Evolutionary conservation across 2,113 vertebrate species (phyloP), one percentile per base, ranked within the genome.

Genomic region (Actenoides lindsayi): DNA sequence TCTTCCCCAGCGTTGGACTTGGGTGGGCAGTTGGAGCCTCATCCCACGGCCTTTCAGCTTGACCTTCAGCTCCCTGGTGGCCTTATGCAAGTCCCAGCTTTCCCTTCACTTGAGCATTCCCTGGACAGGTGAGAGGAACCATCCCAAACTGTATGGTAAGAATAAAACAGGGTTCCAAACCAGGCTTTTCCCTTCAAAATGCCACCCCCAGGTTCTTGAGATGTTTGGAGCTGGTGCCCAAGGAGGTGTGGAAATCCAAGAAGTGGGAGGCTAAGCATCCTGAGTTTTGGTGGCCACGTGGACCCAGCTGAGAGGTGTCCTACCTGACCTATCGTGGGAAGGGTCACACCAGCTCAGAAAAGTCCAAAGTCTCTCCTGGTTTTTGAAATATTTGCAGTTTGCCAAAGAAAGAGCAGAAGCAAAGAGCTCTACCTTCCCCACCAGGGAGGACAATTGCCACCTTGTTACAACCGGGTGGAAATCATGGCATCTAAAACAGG

Each of bases 1-100:
- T 5, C 0, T 8, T 39, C 33, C 39, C 5, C 27, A 8, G 0
- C 9, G 33, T 80, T 1, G 0, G 10, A 62, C 17, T 2, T 2
- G 0, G 23, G 4, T 56, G 19, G 23, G 16, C n/a, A 24, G 30
- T 41, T 35, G 30, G 15, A 90, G 19, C n/a, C n/a, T 17, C 8
- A 12, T 39, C 62, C 30, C 18, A 2, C 16, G 46, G 64, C 5
- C 13, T 71, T 77, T 68, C 62, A 51, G 16, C 60, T 62, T 21
- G 2, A 28, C 27, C 33, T 30, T 77, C 4, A 62, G 67, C 23
- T 70, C 64, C 28, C 28, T 6, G 5, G 0, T 5, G 11, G 5
- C 13, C 41, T 59, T 75, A 3, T 57, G 20, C 25, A 60, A 51
- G 44, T 65, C 7, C 21, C 25, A 17, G 9, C 10, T 46, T 41